phyloP scores from a whole-genome alignment of 2,797 vertebrate genomes.

The Labroides dimidiatus region DNA sequence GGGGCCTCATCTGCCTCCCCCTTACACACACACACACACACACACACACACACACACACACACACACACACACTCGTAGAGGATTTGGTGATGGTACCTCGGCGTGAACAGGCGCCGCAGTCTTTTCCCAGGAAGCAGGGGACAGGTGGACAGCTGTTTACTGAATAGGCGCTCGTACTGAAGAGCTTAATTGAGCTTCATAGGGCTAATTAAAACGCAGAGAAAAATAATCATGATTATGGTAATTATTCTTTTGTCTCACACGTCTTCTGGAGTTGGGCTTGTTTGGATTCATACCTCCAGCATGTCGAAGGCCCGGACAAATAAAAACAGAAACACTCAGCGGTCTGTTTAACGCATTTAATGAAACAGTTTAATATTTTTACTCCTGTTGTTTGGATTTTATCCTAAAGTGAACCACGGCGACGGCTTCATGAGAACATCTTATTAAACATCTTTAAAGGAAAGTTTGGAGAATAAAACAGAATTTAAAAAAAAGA shows the following conservation, averaged over 20 bases:
- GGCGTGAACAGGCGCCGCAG: constrained; percentile 78
- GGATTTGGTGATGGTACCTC: constrained; percentile 61
- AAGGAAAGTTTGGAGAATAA: too few relatives aligned
- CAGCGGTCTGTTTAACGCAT: not conserved
- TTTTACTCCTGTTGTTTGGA: constrained; percentile 21
- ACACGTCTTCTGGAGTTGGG: constrained; percentile 49
- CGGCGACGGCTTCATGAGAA: too few relatives aligned
- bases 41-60: not conserved
- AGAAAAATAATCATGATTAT: constrained; percentile 77
- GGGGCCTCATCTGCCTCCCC: constrained; percentile 57
- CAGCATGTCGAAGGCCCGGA: constrained; percentile 33
- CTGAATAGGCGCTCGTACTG: constrained; percentile 76
- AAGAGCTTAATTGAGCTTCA: constrained; percentile 85
- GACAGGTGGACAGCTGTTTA: constrained; percentile 84
- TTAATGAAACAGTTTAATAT: constrained; percentile 22
- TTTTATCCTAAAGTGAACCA: too few relatives aligned
- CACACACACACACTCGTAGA: not conserved
- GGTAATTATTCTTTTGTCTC: constrained; percentile 76
- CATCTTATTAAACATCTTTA: too few relatives aligned
- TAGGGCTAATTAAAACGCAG: constrained; percentile 77
- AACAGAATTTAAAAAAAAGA: too few relatives aligned
- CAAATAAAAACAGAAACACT: constrained; percentile 13
- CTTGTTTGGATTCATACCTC: constrained; percentile 57
- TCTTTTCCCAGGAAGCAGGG: constrained; percentile 79
- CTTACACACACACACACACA: not conserved